phyloP scores from a whole-genome alignment of 1,140 invertebrate species.

The Asbolus verrucosus region DNA sequence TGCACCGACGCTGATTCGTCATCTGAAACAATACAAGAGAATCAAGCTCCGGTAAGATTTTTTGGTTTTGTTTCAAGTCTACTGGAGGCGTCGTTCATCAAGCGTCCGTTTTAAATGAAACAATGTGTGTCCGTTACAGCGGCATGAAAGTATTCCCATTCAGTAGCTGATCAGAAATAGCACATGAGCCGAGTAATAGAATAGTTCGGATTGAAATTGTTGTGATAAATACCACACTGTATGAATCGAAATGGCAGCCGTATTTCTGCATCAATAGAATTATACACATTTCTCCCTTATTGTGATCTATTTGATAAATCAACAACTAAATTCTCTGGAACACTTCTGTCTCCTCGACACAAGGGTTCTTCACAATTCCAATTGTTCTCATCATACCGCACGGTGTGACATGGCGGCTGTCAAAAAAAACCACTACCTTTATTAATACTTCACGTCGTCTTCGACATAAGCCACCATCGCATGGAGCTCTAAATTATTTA shows the following conservation, averaged over 20 bases:
- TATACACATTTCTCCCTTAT: conserved; percentile 32
- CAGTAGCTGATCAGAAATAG: conserved; percentile 15
- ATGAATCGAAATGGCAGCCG: conserved; percentile 15
- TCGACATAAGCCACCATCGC: too few relatives aligned
- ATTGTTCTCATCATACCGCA: not conserved
- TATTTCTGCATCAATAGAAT: conserved; percentile 5
- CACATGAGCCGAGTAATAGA: conserved; percentile 9
- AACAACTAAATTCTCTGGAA: conserved; percentile 19
- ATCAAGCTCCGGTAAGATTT: too few relatives aligned
- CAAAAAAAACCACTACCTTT: too few relatives aligned
- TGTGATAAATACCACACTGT: conserved; percentile 29
- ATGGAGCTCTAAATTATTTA: too few relatives aligned
- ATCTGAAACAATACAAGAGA: conserved; percentile 71
- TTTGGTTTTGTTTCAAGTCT: not conserved
- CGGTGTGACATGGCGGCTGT: too few relatives aligned
- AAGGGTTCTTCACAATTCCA: not conserved
- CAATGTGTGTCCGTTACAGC: not conserved
- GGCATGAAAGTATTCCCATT: conserved; percentile 8
- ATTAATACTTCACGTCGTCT: too few relatives aligned
- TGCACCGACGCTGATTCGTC: conserved; percentile 86
- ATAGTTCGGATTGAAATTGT: conserved; percentile 17
- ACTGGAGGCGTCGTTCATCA: not conserved
- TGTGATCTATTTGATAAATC: conserved; percentile 28
- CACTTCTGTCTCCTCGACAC: not conserved
- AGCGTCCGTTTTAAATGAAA: conserved; percentile 9